Evolutionary conservation across 2,797 vertebrate species (phyloP).

Genomic region (Ciconia nigra): DNA sequence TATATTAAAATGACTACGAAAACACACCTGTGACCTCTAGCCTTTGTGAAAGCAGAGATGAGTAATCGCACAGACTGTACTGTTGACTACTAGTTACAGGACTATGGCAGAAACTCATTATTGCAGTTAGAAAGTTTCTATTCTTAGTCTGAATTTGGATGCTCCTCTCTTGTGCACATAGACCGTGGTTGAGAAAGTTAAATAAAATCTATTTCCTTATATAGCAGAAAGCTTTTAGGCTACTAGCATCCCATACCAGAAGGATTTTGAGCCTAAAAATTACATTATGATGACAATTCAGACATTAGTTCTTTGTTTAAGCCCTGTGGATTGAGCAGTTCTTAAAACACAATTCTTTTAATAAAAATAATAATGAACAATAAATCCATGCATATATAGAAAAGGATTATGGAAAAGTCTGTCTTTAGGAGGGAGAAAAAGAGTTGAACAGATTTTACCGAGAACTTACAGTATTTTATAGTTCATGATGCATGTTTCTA

Average conservation of each 20-base stretch:
- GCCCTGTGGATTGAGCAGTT: neutral
- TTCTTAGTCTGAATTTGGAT: conserved; percentile 6
- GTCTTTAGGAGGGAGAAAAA: neutral
- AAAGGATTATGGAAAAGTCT: neutral
- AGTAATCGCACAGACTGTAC: neutral
- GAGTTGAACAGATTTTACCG: neutral
- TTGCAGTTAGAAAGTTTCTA: neutral
- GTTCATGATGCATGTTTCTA: neutral
- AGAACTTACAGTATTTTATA: neutral
- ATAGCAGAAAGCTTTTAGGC: conserved; percentile 39
- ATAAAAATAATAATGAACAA: conserved; percentile 43
- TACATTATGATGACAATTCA: conserved; percentile 8
- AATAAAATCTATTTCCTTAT: conserved; percentile 41
- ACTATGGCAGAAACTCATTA: neutral
- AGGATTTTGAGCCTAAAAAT: conserved; percentile 28
- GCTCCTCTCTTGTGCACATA: neutral
- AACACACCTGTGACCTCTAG: neutral
- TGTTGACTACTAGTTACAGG: neutral
- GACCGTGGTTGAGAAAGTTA: neutral
- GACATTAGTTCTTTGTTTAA: conserved; percentile 16
- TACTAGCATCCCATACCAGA: neutral
- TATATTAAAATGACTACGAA: neutral
- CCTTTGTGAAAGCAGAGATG: neutral
- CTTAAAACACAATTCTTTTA: conserved; percentile 10
- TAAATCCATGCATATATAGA: neutral